These are phyloP conservation scores for Neodiprion pinetum DNA, from an alignment of 1,140 invertebrate genomes.

Conservation along the genomic window DNA sequence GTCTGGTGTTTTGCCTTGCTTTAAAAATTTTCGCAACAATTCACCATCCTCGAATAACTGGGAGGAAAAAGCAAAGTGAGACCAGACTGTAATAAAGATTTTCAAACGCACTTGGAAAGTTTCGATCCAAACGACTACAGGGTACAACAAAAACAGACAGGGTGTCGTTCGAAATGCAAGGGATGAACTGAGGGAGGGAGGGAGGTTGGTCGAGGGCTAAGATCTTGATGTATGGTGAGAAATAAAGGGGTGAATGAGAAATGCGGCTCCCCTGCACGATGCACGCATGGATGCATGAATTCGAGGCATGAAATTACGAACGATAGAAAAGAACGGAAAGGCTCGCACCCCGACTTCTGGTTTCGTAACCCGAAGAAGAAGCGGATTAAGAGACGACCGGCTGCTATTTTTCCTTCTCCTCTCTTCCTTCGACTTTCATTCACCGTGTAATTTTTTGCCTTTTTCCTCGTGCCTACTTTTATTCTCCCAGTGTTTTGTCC, in stretches of 20 bases:
- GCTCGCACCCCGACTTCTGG: slow-evolving; percentile 11
- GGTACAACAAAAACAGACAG: too few species aligned
- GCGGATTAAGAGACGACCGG: slow-evolving; percentile 33
- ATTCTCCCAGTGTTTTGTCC: too few species aligned
- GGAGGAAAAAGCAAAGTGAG: too few species aligned
- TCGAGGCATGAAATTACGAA: slow-evolving; percentile 19
- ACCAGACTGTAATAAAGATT: too few species aligned
- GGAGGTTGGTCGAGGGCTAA: slow-evolving; percentile 15
- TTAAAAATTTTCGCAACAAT: too few species aligned
- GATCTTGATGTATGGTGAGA: slow-evolving; percentile 27
- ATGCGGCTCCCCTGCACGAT: slow-evolving; percentile 11
- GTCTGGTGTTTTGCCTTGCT: too few species aligned
- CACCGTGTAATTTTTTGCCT: too few species aligned
- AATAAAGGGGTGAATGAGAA: slow-evolving; percentile 14
- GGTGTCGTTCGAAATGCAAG: too few species aligned
- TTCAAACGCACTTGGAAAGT: too few species aligned
- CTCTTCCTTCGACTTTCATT: slow-evolving; percentile 9
- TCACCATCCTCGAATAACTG: too few species aligned
- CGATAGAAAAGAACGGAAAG: slow-evolving; percentile 16
- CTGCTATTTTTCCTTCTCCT: slow-evolving; percentile 8
- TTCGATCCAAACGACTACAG: too few species aligned
- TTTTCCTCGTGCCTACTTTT: background rate
- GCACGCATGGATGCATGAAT: slow-evolving; percentile 12
- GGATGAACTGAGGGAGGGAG: too few species aligned
- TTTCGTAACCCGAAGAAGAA: slow-evolving; percentile 21